A percentile compares a stretch with the other conserved stretches of the same genome.
phyloP scores from a whole-genome alignment of 2,113 vertebrate genomes.

The Speoplatyrhinus poulsoni region DNA sequence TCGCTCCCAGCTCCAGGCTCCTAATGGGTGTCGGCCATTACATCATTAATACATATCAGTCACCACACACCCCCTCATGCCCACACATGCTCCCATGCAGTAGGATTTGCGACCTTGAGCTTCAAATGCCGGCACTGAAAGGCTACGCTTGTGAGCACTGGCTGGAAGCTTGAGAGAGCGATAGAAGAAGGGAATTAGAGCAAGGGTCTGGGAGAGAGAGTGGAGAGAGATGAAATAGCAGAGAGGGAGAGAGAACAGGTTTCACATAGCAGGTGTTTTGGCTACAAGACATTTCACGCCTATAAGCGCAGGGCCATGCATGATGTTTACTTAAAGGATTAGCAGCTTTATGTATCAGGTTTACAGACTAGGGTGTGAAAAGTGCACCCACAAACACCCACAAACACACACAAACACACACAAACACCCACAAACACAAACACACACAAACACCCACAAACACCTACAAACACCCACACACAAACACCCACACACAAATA shows the following conservation, averaged over 20 bases:
- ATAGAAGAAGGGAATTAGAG: constrained; percentile 16
- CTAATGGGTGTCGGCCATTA: constrained; percentile 62
- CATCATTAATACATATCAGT: constrained; percentile 73
- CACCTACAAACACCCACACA: too few species aligned
- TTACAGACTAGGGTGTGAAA: background rate
- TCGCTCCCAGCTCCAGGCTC: constrained; percentile 64
- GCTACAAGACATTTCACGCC: background rate
- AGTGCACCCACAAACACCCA: too few species aligned
- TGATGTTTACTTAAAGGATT: background rate
- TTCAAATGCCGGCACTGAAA: constrained; percentile 55
- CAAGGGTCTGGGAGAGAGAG: constrained; percentile 13
- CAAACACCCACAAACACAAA: too few species aligned
- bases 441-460: too few species aligned
- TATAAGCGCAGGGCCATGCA: background rate
- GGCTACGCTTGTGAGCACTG: constrained; percentile 39
- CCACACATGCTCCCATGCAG: constrained; percentile 25
- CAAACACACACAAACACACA: too few species aligned
- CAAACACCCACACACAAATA: background rate
- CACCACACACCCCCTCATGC: constrained; percentile 51
- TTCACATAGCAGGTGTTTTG: background rate
- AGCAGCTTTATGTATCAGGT: background rate
- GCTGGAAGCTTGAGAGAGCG: constrained; percentile 36
- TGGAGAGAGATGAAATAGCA: constrained; percentile 8
- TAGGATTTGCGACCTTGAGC: constrained; percentile 49
- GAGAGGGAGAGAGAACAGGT: background rate